Percentiles rank a stretch among this genome's conserved stretches.
Evolutionary conservation across 2,888 invertebrate genomes (phyloP).

Genomic region (Eristalinus aeneus): DNA sequence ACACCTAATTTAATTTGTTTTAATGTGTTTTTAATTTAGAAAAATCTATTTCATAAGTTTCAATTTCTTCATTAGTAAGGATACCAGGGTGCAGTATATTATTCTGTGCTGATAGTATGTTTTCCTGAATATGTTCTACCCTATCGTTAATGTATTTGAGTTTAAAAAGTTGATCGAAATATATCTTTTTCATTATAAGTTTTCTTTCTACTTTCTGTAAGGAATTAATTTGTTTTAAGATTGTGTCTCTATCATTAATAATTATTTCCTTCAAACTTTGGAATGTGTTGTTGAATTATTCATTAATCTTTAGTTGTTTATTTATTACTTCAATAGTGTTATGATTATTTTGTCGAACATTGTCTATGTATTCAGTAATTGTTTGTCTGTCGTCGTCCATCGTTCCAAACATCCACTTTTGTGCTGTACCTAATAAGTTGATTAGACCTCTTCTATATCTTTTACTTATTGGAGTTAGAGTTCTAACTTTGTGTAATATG

Average conservation of each 20-base stretch:
- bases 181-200: constrained; percentile 12
- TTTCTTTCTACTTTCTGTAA: constrained; percentile 4
- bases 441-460: constrained; percentile 27
- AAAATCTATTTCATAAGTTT: background rate
- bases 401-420: background rate
- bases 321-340: background rate
- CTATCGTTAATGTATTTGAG: background rate
- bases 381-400: background rate
- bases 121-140: constrained; percentile 30
- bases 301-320: background rate
- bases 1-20: background rate
- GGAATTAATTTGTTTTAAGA: no score
- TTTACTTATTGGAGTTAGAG: no score
- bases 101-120: background rate
- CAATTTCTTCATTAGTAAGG: background rate
- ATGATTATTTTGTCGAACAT: background rate
- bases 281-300: background rate
- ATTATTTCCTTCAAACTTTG: no score
- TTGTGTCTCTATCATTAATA: no score
- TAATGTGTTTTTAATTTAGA: background rate
- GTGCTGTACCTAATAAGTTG: constrained; percentile 22
- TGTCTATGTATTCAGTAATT: background rate
- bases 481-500: no score
- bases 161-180: constrained; percentile 28
- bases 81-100: background rate